Percentiles rank a stretch among this genome's conserved stretches.
Evolutionary conservation across 2,113 vertebrate genomes (phyloP).

Genomic region (Furnarius figulus): DNA sequence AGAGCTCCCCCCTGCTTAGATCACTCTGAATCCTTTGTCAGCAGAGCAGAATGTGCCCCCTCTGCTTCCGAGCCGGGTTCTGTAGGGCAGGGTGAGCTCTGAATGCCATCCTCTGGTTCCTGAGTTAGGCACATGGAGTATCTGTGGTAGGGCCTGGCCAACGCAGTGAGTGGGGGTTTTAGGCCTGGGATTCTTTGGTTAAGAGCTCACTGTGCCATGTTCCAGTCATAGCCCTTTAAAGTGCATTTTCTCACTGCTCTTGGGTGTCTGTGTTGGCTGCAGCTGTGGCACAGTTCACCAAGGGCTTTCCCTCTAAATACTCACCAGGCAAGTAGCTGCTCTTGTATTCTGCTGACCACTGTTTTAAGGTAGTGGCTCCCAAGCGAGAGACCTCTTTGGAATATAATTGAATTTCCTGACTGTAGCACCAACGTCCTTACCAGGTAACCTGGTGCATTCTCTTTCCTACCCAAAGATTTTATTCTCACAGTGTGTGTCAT

Average conservation of each 20-base stretch:
- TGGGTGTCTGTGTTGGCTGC: neutral
- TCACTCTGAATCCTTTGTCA: neutral
- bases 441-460: neutral
- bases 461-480: neutral
- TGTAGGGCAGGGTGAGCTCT: neutral
- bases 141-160: neutral
- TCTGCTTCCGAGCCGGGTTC: neutral
- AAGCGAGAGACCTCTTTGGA: neutral
- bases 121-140: neutral
- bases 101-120: no score
- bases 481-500: neutral
- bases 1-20: neutral
- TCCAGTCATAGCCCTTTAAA: neutral
- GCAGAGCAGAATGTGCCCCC: neutral
- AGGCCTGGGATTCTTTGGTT: neutral
- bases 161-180: neutral
- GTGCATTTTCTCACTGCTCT: neutral
- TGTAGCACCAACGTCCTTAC: neutral
- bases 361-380: neutral
- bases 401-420: neutral
- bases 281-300: neutral
- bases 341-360: neutral
- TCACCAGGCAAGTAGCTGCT: neutral
- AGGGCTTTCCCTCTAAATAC: neutral
- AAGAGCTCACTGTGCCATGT: fast-evolving